phyloP scores from a whole-genome alignment of 2,888 invertebrate species.

The Cosmorhoe ocellata region DNA sequence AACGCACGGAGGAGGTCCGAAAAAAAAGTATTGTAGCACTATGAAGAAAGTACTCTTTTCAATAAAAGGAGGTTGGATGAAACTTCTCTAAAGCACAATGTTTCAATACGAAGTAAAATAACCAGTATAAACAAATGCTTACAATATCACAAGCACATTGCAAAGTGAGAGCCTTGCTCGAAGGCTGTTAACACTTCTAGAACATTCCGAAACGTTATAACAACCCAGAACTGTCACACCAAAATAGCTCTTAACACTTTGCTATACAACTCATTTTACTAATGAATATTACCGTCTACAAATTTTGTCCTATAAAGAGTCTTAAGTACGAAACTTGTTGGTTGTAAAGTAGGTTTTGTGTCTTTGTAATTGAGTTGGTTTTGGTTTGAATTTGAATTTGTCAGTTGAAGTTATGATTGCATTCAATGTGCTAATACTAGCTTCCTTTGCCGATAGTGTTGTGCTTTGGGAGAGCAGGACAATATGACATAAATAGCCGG shows the following conservation, averaged over 20 bases:
- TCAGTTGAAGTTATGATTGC: slow-evolving; percentile 19
- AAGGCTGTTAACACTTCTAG: slow-evolving; percentile 45
- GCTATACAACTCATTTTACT: not conserved
- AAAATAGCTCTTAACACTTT: slow-evolving; percentile 13
- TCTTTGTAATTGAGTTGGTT: not conserved
- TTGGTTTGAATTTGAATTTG: not conserved
- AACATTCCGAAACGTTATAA: slow-evolving; percentile 30
- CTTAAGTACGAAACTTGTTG: not conserved
- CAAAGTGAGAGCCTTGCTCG: slow-evolving; percentile 49
- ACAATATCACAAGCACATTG: slow-evolving; percentile 34
- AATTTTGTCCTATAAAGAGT: not conserved
- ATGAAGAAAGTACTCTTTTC: too few relatives aligned
- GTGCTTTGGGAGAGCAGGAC: not conserved
- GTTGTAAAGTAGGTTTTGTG: not conserved
- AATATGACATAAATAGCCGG: not conserved
- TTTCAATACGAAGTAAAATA: too few relatives aligned
- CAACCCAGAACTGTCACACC: not conserved
- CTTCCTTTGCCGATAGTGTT: slow-evolving; percentile 9
- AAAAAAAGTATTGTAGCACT: too few relatives aligned
- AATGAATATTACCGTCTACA: not conserved
- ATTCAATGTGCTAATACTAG: slow-evolving; percentile 21
- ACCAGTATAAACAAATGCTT: slow-evolving; percentile 40
- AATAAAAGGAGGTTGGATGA: too few relatives aligned
- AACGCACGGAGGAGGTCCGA: too few relatives aligned
- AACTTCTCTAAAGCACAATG: too few relatives aligned